These are phyloP conservation scores for Xenopus petersii DNA, from an alignment of 2,797 vertebrate genomes.

Conservation along the genomic window DNA sequence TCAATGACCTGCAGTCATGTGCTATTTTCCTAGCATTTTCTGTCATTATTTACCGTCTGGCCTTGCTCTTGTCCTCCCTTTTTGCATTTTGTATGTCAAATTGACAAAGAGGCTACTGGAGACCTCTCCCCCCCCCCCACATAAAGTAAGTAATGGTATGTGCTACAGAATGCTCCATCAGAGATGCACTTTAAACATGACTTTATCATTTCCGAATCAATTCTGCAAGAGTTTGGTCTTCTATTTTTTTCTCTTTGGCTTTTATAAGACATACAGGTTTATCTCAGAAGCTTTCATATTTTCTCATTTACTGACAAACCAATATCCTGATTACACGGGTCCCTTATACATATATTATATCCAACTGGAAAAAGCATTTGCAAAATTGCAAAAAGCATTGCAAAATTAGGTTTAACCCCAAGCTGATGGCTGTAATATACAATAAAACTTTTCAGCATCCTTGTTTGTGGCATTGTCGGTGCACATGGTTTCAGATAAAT, in stretches of 20 bases:
- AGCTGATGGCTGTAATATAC: no score
- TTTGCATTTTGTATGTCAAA: constrained; percentile 30
- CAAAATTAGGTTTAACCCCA: no score
- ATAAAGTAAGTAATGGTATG: constrained; percentile 10
- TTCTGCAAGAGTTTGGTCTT: background rate
- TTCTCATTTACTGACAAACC: constrained; percentile 3
- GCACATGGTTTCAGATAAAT: no score
- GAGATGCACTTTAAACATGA: constrained; percentile 21
- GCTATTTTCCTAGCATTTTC: constrained; percentile 40
- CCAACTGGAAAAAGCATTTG: no score
- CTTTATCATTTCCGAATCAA: constrained; percentile 12
- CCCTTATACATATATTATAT: no score
- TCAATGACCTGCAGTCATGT: constrained; percentile 41
- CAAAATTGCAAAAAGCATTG: no score
- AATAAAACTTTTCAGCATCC: no score
- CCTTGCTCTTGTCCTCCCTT: constrained; percentile 21
- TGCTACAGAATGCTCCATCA: constrained; percentile 7
- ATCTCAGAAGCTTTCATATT: background rate
- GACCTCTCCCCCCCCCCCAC: background rate
- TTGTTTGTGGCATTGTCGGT: no score
- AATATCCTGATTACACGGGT: no score
- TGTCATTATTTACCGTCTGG: constrained; percentile 32
- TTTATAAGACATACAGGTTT: background rate
- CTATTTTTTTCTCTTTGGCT: no score
- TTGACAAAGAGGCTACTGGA: constrained; percentile 20